These are phyloP conservation scores for Lepilemur ruficaudatus DNA, from an alignment of 2,797 vertebrate genomes.

Conservation along the genomic window DNA sequence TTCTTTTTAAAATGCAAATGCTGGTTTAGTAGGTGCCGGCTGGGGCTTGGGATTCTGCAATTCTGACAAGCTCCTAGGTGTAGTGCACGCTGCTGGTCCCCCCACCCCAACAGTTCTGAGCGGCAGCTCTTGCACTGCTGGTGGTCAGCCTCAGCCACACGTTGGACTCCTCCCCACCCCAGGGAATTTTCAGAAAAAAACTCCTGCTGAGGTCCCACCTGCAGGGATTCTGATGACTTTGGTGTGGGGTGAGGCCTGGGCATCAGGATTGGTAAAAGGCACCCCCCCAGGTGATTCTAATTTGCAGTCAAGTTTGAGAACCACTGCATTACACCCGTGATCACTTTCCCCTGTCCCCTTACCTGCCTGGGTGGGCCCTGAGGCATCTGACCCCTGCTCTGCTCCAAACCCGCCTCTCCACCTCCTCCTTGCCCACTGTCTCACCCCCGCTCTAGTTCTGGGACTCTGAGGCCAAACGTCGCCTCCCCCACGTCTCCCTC, in stretches of 20 bases:
- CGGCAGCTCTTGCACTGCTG: background rate
- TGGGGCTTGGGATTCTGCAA: background rate
- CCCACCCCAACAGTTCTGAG: background rate
- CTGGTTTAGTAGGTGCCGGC: background rate
- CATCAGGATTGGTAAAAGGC: background rate
- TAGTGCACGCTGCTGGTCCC: background rate
- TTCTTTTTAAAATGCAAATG: slow-evolving; percentile 24
- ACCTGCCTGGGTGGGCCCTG: background rate
- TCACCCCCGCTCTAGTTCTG: background rate
- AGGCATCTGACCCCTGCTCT: background rate
- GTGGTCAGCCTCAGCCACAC: background rate
- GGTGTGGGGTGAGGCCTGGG: background rate
- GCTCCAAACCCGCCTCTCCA: background rate
- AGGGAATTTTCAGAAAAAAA: background rate
- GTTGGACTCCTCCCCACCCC: background rate
- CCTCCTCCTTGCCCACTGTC: background rate
- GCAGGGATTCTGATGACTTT: background rate
- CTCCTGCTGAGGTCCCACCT: background rate
- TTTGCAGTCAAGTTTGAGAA: background rate
- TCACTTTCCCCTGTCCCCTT: background rate
- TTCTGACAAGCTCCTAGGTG: background rate
- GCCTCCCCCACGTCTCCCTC: background rate
- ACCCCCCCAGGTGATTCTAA: background rate
- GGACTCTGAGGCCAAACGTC: background rate
- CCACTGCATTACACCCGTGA: background rate